Evolutionary conservation across 2,113 vertebrate species (phyloP), one percentile per base, ranked within the genome.

Genomic region (Excalfactoria chinensis): DNA sequence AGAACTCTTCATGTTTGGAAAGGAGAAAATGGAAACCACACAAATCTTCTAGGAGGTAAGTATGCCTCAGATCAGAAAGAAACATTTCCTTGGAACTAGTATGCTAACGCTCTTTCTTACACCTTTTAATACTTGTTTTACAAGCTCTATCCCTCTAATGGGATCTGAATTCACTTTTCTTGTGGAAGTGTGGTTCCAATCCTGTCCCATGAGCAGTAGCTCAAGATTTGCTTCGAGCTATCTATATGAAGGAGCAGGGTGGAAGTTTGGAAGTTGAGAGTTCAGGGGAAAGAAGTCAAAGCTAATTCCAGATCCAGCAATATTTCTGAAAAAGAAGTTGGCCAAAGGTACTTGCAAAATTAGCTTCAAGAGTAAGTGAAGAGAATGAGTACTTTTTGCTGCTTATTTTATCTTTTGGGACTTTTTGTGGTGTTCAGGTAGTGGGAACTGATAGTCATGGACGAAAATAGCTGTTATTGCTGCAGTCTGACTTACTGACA

Each of bases 321-420:
- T 84, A 55, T 79, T 86, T 91, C 56, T 58, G 22, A 84, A 92
- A 85, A 94, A 41, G 16, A 4, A 75, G 28, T 70, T 89, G 59
- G 49, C 20, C 75, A 82, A 89, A 67, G 16, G 4, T 44, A 4
- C 66, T 84, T 84, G 35, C 46, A 75, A 93, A 95, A 90, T 89
- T 71, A 83, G 34, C 63, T 83, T 93, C 68, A 56, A 85, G 59
- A 85, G 34, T 53, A 62, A 81, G 40, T n/a, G 64, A 74, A 72
- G 86, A 84, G 10, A 59, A 53, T 76, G 46, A 93, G 76, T 75
- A 74, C 4, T 59, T 90, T 77, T 68, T 89, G 19, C n/a, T 70
- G n/a, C 8, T 67, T 35, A 93, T 91, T 92, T 92, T 86, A 80
- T 87, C 81, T 95, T 86, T 51, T 72, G 34, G 59, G 41, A 41